Conservation (phyloP, 2,797 vertebrate genomes). For the Anomalospiza imberbis region DNA sequence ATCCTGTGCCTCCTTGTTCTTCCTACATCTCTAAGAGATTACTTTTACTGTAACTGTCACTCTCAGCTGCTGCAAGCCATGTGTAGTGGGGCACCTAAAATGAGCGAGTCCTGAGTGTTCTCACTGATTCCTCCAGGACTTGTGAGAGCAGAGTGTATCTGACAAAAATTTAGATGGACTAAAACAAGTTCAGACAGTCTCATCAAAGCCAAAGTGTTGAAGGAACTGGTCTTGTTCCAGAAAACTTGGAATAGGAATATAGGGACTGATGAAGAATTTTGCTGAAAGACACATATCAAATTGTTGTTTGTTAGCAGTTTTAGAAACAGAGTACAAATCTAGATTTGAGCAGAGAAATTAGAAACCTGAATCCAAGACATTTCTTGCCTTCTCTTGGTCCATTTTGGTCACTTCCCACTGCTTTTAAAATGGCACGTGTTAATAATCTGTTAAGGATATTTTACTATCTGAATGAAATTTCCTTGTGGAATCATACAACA, state of each 20-base stretch:
- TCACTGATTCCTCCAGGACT: neutral
- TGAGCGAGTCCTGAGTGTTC: neutral
- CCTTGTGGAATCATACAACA: neutral
- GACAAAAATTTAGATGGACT: neutral
- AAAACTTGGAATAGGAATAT: neutral
- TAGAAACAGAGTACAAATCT: neutral
- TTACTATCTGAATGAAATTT: neutral
- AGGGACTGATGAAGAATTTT: neutral
- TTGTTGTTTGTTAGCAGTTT: neutral
- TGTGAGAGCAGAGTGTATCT: neutral
- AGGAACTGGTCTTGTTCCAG: neutral
- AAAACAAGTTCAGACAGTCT: neutral
- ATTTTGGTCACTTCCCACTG: neutral
- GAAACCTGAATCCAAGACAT: neutral
- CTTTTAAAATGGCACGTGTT: neutral
- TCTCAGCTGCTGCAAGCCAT: neutral
- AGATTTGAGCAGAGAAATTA: neutral
- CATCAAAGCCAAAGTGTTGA: neutral
- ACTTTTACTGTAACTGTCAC: neutral
- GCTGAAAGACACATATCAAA: neutral
- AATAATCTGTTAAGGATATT: neutral
- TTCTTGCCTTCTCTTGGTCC: neutral
- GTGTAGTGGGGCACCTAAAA: neutral
- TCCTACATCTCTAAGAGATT: neutral
- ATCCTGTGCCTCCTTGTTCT: neutral